Percentiles rank a stretch among this genome's conserved stretches.
phyloP scores from a whole-genome alignment of 2,888 invertebrate genomes.

The Tipula helvola region DNA sequence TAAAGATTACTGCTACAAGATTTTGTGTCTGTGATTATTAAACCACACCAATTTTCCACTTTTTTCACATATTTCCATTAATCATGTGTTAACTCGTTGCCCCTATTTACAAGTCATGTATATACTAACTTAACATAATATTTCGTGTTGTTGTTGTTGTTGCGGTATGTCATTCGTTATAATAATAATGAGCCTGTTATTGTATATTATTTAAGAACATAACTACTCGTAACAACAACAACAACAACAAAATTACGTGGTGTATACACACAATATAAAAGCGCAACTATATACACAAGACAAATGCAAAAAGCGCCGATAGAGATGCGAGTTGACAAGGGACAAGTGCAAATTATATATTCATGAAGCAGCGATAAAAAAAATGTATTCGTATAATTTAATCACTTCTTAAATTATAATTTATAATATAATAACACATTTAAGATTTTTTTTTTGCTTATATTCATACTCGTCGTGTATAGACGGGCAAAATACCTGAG shows the following conservation, averaged over 20 bases:
- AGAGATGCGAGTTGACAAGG: background rate
- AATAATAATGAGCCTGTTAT: background rate
- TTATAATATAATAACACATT: constrained; percentile 8
- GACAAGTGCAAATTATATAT: constrained; percentile 8
- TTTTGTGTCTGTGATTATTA: no score
- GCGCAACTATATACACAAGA: background rate
- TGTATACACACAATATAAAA: background rate
- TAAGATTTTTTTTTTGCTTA: background rate
- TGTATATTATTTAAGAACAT: background rate
- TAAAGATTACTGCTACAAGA: no score
- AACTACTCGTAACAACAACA: background rate
- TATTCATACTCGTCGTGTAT: background rate
- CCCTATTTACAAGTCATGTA: background rate
- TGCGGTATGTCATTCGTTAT: background rate
- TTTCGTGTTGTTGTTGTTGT: background rate
- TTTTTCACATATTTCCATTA: background rate
- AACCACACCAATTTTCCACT: background rate
- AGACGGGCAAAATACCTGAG: background rate
- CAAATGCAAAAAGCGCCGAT: background rate
- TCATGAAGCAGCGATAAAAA: background rate
- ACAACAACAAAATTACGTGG: background rate
- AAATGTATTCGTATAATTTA: constrained; percentile 1
- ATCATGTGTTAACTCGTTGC: background rate
- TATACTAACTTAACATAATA: background rate
- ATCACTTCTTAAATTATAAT: constrained; percentile 6